A percentile compares a stretch with the other conserved stretches of the same genome.
Evolutionary conservation across 2,888 invertebrate species (phyloP).

Genomic region (Cactoblastis cactorum): DNA sequence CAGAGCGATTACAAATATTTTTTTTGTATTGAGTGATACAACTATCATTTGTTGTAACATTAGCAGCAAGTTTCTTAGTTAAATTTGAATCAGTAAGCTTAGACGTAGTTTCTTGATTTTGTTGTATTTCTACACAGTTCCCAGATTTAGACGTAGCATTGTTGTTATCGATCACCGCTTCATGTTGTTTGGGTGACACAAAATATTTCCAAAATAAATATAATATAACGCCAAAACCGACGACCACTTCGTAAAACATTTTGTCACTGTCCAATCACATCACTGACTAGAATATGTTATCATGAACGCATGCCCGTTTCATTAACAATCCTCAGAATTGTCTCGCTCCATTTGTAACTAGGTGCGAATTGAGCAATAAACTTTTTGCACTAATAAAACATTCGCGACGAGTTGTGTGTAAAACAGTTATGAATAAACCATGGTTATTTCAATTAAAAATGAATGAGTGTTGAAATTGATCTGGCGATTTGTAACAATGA

Average conservation of each 20-base stretch:
- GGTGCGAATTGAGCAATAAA: constrained; percentile 39
- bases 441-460: constrained; percentile 14
- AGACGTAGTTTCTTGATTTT: not conserved
- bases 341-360: constrained; percentile 51
- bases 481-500: constrained; percentile 19
- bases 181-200: not conserved
- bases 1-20: constrained; percentile 5
- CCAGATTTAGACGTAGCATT: not conserved
- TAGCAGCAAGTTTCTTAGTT: not conserved
- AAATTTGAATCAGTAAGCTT: not conserved
- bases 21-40: constrained; percentile 2
- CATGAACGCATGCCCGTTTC: constrained; percentile 31
- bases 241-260: constrained; percentile 64
- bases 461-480: constrained; percentile 18
- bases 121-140: not conserved
- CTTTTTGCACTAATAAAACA: constrained; percentile 39
- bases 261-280: constrained; percentile 51
- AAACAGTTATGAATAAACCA: constrained; percentile 32
- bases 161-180: not conserved
- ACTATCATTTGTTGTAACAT: not conserved
- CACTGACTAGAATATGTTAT: constrained; percentile 46
- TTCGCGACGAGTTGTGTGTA: constrained; percentile 30
- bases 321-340: constrained; percentile 41
- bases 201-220: constrained; percentile 63
- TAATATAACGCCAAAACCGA: constrained; percentile 55